Percentiles rank a stretch among this genome's conserved stretches.
These are phyloP conservation scores for Eufriesea mexicana DNA, from an alignment of 1,140 invertebrate species.

Conservation along the genomic window DNA sequence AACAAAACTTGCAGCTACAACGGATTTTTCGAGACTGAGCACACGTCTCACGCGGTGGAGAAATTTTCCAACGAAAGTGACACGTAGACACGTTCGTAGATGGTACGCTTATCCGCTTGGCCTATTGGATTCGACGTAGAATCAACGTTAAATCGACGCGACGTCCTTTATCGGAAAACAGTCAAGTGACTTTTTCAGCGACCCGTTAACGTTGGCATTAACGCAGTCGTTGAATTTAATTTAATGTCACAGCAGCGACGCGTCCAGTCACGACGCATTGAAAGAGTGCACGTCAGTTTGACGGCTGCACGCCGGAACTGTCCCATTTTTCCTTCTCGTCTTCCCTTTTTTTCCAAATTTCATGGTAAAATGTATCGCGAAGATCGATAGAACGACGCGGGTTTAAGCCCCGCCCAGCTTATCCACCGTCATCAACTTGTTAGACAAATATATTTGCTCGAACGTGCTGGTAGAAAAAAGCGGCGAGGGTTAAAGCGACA, in stretches of 20 bases:
- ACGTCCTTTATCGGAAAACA: conserved; percentile 42
- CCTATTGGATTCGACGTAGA: not conserved
- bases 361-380: not conserved
- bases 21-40: too few relatives aligned
- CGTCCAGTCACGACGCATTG: not conserved
- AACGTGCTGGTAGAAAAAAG: not conserved
- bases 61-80: too few relatives aligned
- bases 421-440: not conserved
- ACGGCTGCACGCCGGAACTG: not conserved
- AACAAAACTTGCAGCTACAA: too few relatives aligned
- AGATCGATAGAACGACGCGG: not conserved
- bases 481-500: not conserved
- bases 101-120: not conserved
- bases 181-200: conserved; percentile 45
- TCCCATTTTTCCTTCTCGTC: not conserved
- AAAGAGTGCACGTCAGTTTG: not conserved
- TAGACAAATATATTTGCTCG: conserved; percentile 12
- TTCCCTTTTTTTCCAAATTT: not conserved
- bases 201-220: conserved; percentile 39
- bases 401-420: not conserved
- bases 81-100: not conserved
- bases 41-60: too few relatives aligned
- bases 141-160: conserved; percentile 33
- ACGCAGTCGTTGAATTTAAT: conserved; percentile 51
- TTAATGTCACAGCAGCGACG: conserved; percentile 26